Conservation (phyloP, 2,888 invertebrate species). For the Anthophora plumipes region DNA sequence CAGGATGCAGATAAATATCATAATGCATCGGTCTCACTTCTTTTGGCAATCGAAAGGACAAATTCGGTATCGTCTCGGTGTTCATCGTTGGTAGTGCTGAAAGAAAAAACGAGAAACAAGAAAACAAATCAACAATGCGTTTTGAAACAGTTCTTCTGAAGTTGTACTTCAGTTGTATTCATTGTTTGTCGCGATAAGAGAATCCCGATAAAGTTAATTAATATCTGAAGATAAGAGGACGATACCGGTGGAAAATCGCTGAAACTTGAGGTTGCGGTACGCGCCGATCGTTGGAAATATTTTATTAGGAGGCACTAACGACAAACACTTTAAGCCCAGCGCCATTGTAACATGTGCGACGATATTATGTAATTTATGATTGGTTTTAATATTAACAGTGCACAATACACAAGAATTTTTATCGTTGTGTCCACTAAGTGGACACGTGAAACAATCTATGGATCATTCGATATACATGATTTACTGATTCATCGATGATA, state of each 20-base stretch:
- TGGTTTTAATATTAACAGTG: neutral
- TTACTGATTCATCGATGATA: neutral
- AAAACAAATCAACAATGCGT: too few species aligned
- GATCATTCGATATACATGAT: neutral
- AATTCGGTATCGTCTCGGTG: conserved; percentile 77
- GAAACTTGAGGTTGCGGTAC: neutral
- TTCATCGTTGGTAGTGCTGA: conserved; percentile 62
- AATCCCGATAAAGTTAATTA: neutral
- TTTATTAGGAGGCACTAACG: neutral
- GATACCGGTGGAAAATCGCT: conserved; percentile 6
- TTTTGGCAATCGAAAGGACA: conserved; percentile 86
- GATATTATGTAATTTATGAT: neutral
- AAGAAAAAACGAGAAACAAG: neutral
- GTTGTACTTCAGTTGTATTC: neutral
- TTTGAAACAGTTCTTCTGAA: neutral
- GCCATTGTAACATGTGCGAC: conserved; percentile 1
- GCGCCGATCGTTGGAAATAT: neutral
- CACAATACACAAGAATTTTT: neutral
- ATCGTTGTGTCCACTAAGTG: neutral
- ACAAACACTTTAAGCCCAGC: neutral
- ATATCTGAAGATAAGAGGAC: conserved; percentile 10
- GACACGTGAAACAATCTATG: neutral
- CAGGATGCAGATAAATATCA: conserved; percentile 88
- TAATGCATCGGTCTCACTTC: conserved; percentile 88
- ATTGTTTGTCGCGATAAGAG: conserved; percentile 2